Evolutionary conservation across 2,797 vertebrate species (phyloP), one percentile per base, ranked within the genome.

Genomic region (Paramormyrops hopkinsi): DNA sequence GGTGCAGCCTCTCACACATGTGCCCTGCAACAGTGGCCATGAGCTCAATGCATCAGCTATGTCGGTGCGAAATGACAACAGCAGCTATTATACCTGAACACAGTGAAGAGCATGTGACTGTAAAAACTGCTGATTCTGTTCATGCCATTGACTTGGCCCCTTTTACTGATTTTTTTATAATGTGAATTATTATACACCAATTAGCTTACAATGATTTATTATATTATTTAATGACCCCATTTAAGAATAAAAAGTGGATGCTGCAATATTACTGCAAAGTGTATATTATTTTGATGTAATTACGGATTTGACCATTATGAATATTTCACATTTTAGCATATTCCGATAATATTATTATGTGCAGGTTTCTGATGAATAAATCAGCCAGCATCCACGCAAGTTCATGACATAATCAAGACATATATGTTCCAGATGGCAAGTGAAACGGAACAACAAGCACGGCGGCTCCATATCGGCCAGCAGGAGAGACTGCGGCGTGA

Each of bases 401-500:
- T 14, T 29, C 29, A 85, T 85, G 83, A 53, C 48, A 53, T 85
- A 85, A 85, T 51, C 83, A 25, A 85, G 83, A 48, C 14, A 1
- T 53, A 53, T 14, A 85, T 85, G 14, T 19, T 85, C n/a, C 83
- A 25, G 25, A 85, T 85, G 46, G n/a, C 25, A 53, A 51, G 41
- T 0, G n/a, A 14, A 51, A 51, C 0, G 1, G 44, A 14, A 85
- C 46, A 48, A 25, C 44, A 25, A 46, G 82, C n/a, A 29, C 2
- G 44, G 48, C 4, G 44, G 6, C 17, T 44, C 37, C 17, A 0
- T 19, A n/a, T 79, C 73, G 12, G 37, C 14, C 69, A 41, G 69
- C 29, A 41, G 33, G 29, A 83, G 79, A 25, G n/a, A 50, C 88
- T 54, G 85, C 90, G 76, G 29, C 86, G 87, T 88, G 82, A 90